Base-by-base conservation (phyloP, 2,797 vertebrate genomes). In the Lacerta viridis region DNA sequence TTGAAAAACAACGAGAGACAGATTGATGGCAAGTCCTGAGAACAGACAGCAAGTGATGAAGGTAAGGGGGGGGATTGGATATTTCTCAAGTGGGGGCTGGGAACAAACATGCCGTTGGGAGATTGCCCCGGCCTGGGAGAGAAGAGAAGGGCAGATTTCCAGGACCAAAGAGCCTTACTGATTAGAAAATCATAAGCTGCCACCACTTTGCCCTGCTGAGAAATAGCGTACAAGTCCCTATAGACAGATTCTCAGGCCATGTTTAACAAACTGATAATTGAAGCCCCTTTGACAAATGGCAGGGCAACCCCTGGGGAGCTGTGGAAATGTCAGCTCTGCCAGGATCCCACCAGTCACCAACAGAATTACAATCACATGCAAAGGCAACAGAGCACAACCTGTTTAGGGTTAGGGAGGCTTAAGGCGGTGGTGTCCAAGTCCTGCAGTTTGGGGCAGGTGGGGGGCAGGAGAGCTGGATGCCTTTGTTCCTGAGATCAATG, bases 101-200 rank as follows among this genome's bases (percentile, higher is more conserved):
- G 74, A 93, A 61, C 41, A 79, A 79, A 36, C 80, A 90, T 90
- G 83, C 55, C 77, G 9, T 2, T 92, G 76, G 82, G 33, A 39
- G 72, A 36, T 39, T 74, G 18, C 72, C 72, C 33, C 36, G 59
- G 89, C 92, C 89, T 94, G 94, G 84, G 92, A 92, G 8, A n/a
- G 87, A 83, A 43, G 79, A 85, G 86, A 15, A 87, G 55, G 84
- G 83, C 55, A 39, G 13, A 72, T 76, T 92, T 94, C 92, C 95
- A 94, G 92, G 82, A 33, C 4, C 7, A 55, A 33, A 43, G n/a
- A 0, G 0, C 27, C 71, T 4, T 59, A 36, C 91, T 92, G 90
- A 95, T 95, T 90, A 89, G 78, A 93, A 76, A 13, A 84, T 71
- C 72, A 77, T 81, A 90, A 71, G 0, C 72, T 15, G 23, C 55